Evolutionary conservation across 1,140 invertebrate genomes (phyloP).

Genomic region (Samia ricini): DNA sequence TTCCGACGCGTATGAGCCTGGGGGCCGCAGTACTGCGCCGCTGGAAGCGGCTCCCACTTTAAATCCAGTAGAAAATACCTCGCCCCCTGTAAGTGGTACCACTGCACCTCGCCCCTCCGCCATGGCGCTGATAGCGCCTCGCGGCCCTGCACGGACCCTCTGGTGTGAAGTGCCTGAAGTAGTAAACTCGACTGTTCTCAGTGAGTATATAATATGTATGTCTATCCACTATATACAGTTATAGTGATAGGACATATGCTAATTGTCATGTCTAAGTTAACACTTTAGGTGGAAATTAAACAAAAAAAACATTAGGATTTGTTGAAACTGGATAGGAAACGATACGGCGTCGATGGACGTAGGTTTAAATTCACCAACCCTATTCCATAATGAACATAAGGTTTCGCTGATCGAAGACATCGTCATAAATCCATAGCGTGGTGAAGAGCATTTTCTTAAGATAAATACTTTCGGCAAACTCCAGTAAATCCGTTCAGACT

Average conservation of each 20-base stretch:
- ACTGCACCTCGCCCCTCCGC: conserved; percentile 76
- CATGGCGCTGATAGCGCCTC: conserved; percentile 82
- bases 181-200: conserved; percentile 84
- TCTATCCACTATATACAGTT: background rate
- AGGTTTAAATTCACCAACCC: no score
- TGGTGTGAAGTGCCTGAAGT: conserved; percentile 98
- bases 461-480: no score
- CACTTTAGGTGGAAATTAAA: no score
- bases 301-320: no score
- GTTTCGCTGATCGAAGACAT: no score
- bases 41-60: background rate
- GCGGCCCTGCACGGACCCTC: conserved; percentile 86
- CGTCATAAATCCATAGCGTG: no score
- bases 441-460: no score
- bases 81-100: conserved; percentile 12
- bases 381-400: no score
- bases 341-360: no score
- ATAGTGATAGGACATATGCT: background rate
- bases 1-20: conserved; percentile 88
- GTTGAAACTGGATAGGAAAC: no score
- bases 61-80: conserved; percentile 11
- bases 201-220: conserved; percentile 72
- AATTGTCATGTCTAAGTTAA: no score
- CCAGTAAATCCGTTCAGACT: no score
- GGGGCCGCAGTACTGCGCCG: conserved; percentile 26